Evolutionary conservation across 2,113 vertebrate species (phyloP), one percentile per base, ranked within the genome.

Genomic region (Mormoops blainvillei): DNA sequence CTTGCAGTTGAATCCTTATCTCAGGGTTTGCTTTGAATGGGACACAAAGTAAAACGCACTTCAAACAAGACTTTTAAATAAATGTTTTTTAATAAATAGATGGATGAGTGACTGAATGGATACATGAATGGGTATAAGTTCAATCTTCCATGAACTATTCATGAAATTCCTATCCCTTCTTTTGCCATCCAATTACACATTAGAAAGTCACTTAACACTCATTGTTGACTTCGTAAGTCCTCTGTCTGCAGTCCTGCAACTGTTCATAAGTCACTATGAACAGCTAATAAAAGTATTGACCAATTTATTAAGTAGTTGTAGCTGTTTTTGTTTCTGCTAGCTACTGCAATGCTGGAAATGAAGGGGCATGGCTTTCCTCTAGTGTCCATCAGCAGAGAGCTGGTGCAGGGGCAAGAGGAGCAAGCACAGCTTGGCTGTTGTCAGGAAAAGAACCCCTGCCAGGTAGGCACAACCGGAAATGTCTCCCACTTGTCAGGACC

Each of bases 191-290:
- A 70, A 95, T 76, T 15, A 48, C 54, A 14, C 41, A 36, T 91
- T 90, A 68, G 76, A 78, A 73, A 41, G 54, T 71, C 54, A 74
- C 84, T 96, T 96, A 54, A 65, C 87, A 93, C 63, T 93, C 84
- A 93, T 85, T 95, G 65, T 88, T 91, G 93, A 36, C 65, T 68
- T 91, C 77, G 67, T n/a, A 78, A 87, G 81, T 61, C 63, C 45
- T 93, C 36, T 78, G 48, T 67, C 56, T 94, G 41, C 13, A 54
- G 28, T 80, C 87, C 82, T 88, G 65, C 71, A 68, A 26, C 80
- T 82, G 93, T 87, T 95, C 78, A 91, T 88, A 97, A 56, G 83
- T 96, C n/a, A 33, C 90, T 88, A 80, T 61, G 58, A 28, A 61
- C 58, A 28, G 58, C 26, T 61, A 91, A 68, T 68, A 87, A 88